Conservation (phyloP, 1,140 invertebrate species). For the Drosophila navojoa region DNA sequence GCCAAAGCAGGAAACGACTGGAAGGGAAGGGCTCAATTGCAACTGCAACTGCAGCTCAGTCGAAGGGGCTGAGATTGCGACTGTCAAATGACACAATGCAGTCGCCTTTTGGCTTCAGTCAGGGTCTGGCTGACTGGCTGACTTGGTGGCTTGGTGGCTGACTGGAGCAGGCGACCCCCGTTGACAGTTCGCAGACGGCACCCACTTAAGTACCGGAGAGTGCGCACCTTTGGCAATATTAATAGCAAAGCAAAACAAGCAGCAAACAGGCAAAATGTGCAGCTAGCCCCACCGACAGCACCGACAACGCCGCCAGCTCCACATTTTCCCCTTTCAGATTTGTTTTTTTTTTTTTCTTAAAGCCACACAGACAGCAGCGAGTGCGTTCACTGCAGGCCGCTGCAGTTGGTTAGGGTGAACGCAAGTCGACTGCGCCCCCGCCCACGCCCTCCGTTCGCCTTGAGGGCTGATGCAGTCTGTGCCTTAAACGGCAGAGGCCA, state of each 20-base stretch:
- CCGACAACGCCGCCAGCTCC: background rate
- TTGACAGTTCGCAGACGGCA: conserved; percentile 81
- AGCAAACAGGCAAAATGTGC: conserved; percentile 44
- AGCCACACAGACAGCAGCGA: conserved; percentile 35
- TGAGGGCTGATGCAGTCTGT: conserved; percentile 16
- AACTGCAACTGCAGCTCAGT: conserved; percentile 4
- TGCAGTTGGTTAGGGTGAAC: conserved; percentile 2
- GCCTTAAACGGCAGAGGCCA: conserved; percentile 26
- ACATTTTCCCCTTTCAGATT: background rate
- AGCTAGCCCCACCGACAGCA: background rate
- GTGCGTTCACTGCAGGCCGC: conserved; percentile 42
- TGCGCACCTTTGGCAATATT: conserved; percentile 81
- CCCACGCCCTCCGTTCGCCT: background rate
- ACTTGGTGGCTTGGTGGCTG: background rate
- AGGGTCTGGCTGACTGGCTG: background rate
- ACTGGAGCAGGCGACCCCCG: conserved; percentile 47
- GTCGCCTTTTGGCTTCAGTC: conserved; percentile 6
- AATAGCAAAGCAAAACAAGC: conserved; percentile 57
- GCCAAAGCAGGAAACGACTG: conserved; percentile 5
- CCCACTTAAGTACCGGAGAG: conserved; percentile 77
- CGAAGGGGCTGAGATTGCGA: conserved; percentile 35
- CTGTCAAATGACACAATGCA: conserved; percentile 80
- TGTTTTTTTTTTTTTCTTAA: background rate
- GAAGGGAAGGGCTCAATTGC: conserved; percentile 3
- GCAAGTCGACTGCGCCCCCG: background rate